phyloP scores from a whole-genome alignment of 1,140 invertebrate genomes.

The Popillia japonica region DNA sequence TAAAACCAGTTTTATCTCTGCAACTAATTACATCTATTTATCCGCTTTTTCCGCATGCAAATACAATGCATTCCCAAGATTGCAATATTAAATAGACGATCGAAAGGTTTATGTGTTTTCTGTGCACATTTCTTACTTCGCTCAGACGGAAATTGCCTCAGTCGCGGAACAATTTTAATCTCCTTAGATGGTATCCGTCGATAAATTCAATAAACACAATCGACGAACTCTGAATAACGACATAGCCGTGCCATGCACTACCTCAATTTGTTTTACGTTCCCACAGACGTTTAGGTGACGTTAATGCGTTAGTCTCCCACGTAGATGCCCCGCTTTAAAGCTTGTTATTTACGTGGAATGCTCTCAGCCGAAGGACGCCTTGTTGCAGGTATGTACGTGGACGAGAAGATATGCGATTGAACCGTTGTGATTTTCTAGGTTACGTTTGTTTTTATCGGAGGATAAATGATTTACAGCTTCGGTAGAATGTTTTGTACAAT shows the following conservation, averaged over 20 bases:
- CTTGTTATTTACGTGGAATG: constrained; percentile 3
- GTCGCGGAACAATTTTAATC: neutral
- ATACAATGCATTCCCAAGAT: neutral
- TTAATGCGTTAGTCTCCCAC: neutral
- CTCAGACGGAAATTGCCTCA: neutral
- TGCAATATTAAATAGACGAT: neutral
- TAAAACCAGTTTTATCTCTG: too few relatives aligned
- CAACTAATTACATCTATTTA: too few relatives aligned
- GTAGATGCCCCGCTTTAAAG: neutral
- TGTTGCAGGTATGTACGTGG: neutral
- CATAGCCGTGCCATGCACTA: neutral
- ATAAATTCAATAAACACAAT: constrained; percentile 19
- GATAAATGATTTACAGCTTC: neutral
- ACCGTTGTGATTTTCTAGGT: neutral
- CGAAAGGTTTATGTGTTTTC: constrained; percentile 6
- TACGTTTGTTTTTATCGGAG: neutral
- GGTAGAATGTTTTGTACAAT: neutral
- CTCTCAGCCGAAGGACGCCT: neutral
- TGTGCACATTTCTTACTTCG: neutral
- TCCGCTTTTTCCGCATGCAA: neutral
- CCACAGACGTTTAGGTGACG: constrained; percentile 8
- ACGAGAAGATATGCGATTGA: neutral
- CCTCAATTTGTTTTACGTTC: constrained; percentile 18
- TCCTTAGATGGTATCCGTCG: constrained; percentile 4
- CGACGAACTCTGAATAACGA: neutral